A percentile compares a stretch with the other conserved stretches of the same genome.
phyloP scores from a whole-genome alignment of 2,797 vertebrate genomes.

The Tiaroga cobitis region DNA sequence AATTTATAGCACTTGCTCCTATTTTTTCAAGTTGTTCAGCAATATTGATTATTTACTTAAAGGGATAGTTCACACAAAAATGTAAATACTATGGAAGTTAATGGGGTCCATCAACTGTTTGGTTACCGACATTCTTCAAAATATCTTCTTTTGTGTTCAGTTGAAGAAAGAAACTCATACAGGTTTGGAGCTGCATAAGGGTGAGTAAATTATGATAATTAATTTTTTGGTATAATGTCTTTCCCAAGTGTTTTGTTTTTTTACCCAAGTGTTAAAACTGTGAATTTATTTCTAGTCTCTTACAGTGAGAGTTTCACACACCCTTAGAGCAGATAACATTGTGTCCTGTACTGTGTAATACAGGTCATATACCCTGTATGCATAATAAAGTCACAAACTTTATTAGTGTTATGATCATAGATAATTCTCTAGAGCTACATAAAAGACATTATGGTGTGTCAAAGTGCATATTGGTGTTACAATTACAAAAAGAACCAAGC shows the following conservation, averaged over 20 bases:
- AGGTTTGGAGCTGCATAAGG: too few species aligned
- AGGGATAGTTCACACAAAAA: neutral
- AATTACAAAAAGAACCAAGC: neutral
- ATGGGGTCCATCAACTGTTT: neutral
- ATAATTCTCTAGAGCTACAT: neutral
- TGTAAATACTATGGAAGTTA: neutral
- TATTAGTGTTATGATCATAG: neutral
- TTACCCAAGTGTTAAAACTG: neutral
- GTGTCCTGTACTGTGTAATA: slow-evolving; percentile 6
- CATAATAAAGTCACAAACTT: neutral
- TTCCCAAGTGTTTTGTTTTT: too few species aligned
- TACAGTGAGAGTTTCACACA: slow-evolving; percentile 4
- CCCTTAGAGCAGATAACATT: slow-evolving; percentile 19
- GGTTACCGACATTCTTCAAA: neutral
- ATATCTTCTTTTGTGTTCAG: neutral
- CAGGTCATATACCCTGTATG: neutral
- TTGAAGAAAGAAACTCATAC: too few species aligned
- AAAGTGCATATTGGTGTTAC: neutral
- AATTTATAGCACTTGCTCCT: neutral
- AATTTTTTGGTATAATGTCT: too few species aligned
- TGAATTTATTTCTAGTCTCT: neutral
- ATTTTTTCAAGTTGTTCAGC: neutral
- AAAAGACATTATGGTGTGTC: neutral
- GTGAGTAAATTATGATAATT: too few species aligned
- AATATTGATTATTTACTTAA: neutral